These are phyloP conservation scores for Acipenser ruthenus DNA, from an alignment of 2,797 vertebrate genomes.

Conservation along the genomic window DNA sequence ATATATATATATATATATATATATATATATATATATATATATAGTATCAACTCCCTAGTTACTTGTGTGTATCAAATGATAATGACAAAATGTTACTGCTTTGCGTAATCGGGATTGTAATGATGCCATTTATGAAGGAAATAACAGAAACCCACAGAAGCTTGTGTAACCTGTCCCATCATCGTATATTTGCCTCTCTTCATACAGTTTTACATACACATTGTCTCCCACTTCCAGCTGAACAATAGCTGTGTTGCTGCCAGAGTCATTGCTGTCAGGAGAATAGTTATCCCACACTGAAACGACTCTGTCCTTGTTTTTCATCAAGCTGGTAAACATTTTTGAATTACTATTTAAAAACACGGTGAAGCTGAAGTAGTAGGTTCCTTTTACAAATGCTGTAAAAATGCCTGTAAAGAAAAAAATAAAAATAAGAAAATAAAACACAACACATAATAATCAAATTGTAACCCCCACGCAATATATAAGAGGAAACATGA, in stretches of 20 bases:
- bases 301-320: background rate
- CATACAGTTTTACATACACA: background rate
- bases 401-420: constrained; percentile 2
- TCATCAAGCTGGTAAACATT: background rate
- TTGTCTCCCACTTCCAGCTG: constrained; percentile 1
- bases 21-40: too few relatives aligned
- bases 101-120: background rate
- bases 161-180: background rate
- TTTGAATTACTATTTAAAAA: background rate
- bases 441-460: too few relatives aligned
- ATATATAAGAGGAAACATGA: too few relatives aligned
- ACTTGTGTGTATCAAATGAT: too few relatives aligned
- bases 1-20: too few relatives aligned
- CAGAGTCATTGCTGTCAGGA: background rate
- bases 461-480: too few relatives aligned
- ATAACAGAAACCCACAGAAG: constrained; percentile 1
- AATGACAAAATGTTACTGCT: too few relatives aligned
- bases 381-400: background rate
- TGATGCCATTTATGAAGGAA: background rate
- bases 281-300: background rate
- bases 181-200: background rate
- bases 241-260: background rate
- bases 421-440: background rate
- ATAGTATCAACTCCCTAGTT: too few relatives aligned
- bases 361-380: background rate